Base-by-base conservation (phyloP, 2,797 vertebrate species). In the Hafferia zeledoni region DNA sequence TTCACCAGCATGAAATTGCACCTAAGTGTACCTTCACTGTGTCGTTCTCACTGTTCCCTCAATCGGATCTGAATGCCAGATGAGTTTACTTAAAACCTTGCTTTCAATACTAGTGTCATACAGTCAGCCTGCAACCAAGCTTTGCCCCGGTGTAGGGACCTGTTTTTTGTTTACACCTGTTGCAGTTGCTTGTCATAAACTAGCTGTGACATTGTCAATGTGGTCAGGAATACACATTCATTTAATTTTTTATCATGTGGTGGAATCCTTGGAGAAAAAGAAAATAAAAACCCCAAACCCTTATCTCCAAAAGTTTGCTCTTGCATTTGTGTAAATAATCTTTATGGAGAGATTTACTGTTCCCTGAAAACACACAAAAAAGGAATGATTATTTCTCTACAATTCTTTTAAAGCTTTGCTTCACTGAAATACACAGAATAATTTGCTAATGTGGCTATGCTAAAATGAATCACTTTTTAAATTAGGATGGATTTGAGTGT, bases 1-100 rank as follows among this genome's bases (percentile, higher is more conserved):
- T 84, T 97, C 97, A 98, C 98, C 98, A 98, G 97, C 97, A 98
- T 98, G 97, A 96, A 96, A 96, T 94, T 96, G 87, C 96, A 98
- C 95, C 92, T 75, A 97, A 96, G 96, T 98, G 94, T 97, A 91
- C 96, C 93, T 97, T 98, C 92, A 94, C 93, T 97, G 94, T 97
- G 95, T 97, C 9, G 11, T 97, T 96, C 87, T 95, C 89, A 89
- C 93, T 94, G 83, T 95, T 95, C 63, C 83, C 79, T 97, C 90
- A 70, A 57, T 90, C 65, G 17, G 69, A 86, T 95, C 89, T 83
- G 59, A 93, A 94, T 96, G 95, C 91, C 67, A 65, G 52, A 92
- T 30, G 43, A 82, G 75, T 94, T 95, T 91, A 94, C 80, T 79
- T 57, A 70, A 79, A 81, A 57, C 63, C 68, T 55, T 75, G 69